Percentiles rank a stretch among this genome's conserved stretches.
phyloP scores from a whole-genome alignment of 2,888 invertebrate genomes.

The Leptopilina drosophilae region DNA sequence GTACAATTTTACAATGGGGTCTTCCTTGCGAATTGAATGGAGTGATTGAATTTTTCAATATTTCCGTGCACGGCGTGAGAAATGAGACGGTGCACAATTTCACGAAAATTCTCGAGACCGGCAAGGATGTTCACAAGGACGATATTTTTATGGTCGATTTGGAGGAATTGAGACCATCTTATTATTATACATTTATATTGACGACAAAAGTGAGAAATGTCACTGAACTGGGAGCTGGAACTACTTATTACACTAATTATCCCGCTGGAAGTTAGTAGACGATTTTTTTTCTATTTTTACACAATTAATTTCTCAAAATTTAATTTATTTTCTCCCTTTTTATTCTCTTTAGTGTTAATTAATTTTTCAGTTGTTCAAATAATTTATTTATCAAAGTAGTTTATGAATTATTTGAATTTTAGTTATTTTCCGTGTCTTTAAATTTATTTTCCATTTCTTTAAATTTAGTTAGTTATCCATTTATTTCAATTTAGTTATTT shows the following conservation, averaged over 20 bases:
- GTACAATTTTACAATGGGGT: constrained; percentile 66
- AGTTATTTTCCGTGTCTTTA: too few relatives aligned
- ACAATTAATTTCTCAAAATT: neutral
- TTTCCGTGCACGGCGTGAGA: constrained; percentile 63
- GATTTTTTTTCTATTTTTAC: neutral
- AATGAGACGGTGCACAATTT: constrained; percentile 53
- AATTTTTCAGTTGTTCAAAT: too few relatives aligned
- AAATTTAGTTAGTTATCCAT: too few relatives aligned
- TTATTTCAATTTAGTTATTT: too few relatives aligned
- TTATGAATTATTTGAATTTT: too few relatives aligned
- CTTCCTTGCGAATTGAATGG: constrained; percentile 68
- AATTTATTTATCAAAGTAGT: too few relatives aligned
- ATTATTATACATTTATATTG: constrained; percentile 66
- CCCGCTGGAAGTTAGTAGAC: constrained; percentile 70
- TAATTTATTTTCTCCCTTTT: too few relatives aligned
- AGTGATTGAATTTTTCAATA: constrained; percentile 62
- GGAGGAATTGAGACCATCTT: constrained; percentile 64
- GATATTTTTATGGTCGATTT: constrained; percentile 58
- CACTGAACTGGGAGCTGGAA: constrained; percentile 54
- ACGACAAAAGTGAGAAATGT: constrained; percentile 60
- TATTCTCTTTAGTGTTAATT: too few relatives aligned
- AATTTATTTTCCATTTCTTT: too few relatives aligned
- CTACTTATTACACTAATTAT: constrained; percentile 53
- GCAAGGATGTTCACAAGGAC: constrained; percentile 50
- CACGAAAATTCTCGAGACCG: constrained; percentile 45